Conservation (phyloP, 2,888 invertebrate species). For the Eristalinus sepulchralis region DNA sequence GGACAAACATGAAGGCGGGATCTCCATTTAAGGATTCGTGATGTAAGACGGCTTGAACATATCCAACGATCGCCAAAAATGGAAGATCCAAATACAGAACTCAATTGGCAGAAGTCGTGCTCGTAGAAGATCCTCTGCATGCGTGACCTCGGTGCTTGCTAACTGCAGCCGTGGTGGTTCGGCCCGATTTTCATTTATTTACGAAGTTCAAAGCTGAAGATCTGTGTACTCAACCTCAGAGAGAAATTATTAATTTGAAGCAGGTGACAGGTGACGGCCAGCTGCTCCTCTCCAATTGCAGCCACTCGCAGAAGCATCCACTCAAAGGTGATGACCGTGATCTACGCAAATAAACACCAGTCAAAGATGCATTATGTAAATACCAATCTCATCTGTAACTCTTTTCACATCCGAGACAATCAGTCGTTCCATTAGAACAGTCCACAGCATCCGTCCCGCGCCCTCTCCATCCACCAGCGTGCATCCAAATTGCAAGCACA, state of each 20-base stretch:
- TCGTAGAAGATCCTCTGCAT: not conserved
- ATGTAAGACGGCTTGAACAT: not conserved
- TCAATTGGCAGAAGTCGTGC: not conserved
- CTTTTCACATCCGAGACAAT: not conserved
- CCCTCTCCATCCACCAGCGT: not conserved
- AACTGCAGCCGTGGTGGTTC: not conserved
- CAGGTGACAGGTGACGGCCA: not conserved
- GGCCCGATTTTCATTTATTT: not conserved
- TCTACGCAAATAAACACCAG: not conserved
- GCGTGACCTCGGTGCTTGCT: not conserved
- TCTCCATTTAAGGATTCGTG: not conserved
- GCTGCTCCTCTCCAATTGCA: not conserved
- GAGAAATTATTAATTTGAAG: not conserved
- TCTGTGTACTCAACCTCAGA: not conserved
- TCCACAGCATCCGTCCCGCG: too few relatives aligned
- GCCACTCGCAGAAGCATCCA: not conserved
- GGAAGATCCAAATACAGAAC: not conserved
- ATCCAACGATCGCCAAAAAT: not conserved
- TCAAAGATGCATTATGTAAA: not conserved
- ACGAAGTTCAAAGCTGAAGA: not conserved
- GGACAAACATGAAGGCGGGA: not conserved
- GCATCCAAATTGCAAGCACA: conserved; percentile 27
- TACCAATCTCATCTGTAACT: not conserved
- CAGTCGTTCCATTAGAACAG: not conserved
- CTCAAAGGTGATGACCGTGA: not conserved